Evolutionary conservation across 1,140 invertebrate genomes (phyloP).

Genomic region (Cotesia chilonis): DNA sequence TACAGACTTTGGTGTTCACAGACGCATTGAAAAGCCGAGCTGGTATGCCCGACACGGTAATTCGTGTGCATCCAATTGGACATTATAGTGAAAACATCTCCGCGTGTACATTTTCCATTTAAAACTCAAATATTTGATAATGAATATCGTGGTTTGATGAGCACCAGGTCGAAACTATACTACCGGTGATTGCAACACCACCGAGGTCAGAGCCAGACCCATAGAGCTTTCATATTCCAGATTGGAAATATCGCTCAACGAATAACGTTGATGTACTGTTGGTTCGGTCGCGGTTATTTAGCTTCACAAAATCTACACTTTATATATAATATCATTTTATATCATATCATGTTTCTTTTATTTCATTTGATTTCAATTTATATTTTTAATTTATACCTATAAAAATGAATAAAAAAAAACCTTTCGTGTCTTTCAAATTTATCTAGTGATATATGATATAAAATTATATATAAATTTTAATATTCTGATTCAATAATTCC

Average conservation of each 20-base stretch:
- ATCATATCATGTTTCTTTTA: background rate
- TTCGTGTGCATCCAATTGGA: conserved; percentile 12
- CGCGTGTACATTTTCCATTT: conserved; percentile 40
- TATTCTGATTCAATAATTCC: conserved; percentile 8
- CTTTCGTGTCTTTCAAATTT: too few species aligned
- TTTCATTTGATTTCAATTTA: conserved; percentile 1
- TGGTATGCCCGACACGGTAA: conserved; percentile 1
- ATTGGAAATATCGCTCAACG: conserved; percentile 56
- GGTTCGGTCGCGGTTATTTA: conserved; percentile 1
- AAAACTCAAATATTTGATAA: conserved; percentile 58
- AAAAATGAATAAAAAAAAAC: too few species aligned
- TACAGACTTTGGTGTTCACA: conserved; percentile 2
- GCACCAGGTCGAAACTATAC: conserved; percentile 20
- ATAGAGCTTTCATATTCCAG: conserved; percentile 55
- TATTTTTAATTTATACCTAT: background rate
- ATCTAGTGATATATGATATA: background rate
- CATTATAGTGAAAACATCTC: conserved; percentile 21
- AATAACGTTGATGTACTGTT: conserved; percentile 41
- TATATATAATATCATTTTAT: background rate
- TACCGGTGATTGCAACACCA: conserved; percentile 39
- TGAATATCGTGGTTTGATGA: conserved; percentile 49
- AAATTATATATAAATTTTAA: background rate
- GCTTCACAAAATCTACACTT: conserved; percentile 4
- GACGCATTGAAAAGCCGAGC: background rate
- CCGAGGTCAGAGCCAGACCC: conserved; percentile 27